phyloP scores from a whole-genome alignment of 2,797 vertebrate genomes.

The Jordanella pulchra region DNA sequence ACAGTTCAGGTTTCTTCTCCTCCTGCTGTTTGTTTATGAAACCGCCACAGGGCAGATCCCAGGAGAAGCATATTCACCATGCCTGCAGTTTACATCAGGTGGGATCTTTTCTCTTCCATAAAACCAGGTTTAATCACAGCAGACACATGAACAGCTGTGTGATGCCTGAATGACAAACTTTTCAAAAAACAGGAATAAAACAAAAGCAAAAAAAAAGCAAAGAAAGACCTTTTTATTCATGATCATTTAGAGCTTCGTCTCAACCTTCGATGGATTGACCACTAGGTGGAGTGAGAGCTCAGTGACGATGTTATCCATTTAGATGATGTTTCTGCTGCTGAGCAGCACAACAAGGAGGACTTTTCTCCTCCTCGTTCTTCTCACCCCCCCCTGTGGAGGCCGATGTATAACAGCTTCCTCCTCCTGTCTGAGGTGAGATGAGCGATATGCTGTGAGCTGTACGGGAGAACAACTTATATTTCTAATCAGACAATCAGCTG shows the following conservation, averaged over 20 bases:
- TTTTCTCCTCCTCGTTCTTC: neutral
- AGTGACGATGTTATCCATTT: conserved; percentile 35
- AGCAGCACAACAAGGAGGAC: neutral
- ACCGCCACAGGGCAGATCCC: neutral
- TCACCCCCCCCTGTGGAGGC: conserved; percentile 7
- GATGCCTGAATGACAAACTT: neutral
- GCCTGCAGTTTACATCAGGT: neutral
- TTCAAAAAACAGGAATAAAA: neutral
- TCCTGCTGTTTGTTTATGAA: neutral
- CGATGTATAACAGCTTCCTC: conserved; percentile 4
- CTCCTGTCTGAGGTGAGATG: conserved; percentile 8
- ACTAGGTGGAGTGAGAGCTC: conserved; percentile 80
- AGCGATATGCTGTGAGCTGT: conserved; percentile 20
- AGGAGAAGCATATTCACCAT: neutral
- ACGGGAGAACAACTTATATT: conserved; percentile 25
- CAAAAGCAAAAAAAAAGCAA: neutral
- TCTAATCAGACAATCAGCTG: conserved; percentile 37
- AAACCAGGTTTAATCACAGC: neutral
- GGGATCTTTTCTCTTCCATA: neutral
- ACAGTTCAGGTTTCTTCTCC: neutral
- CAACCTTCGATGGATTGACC: conserved; percentile 48
- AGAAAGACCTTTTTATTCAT: conserved; percentile 1
- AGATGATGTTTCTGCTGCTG: conserved; percentile 16
- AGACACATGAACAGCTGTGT: neutral
- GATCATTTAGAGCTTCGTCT: conserved; percentile 5